Percentiles rank a stretch among this genome's conserved stretches.
These are phyloP conservation scores for Pseudopodoces humilis DNA, from an alignment of 2,113 vertebrate species.

Conservation along the genomic window DNA sequence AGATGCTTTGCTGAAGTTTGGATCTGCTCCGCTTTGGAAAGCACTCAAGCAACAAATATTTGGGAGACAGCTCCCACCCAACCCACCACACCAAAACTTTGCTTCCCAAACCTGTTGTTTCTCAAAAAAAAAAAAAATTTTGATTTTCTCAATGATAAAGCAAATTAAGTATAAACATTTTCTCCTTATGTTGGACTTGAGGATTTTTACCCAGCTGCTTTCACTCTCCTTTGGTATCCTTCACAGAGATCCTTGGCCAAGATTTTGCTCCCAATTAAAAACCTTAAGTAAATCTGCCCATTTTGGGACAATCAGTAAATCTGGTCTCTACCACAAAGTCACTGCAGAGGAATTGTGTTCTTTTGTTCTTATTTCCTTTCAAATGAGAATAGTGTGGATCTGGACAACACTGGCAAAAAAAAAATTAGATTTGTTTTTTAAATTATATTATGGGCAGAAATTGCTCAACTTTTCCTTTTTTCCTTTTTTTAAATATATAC, in stretches of 20 bases:
- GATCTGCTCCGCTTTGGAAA: background rate
- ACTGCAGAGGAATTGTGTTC: rapidly evolving
- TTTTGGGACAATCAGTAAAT: background rate
- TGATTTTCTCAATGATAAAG: background rate
- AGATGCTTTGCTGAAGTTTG: background rate
- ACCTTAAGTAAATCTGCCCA: background rate
- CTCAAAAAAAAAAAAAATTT: background rate
- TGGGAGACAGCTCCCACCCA: background rate
- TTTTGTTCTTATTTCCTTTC: background rate
- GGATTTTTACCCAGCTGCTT: background rate
- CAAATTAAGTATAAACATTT: background rate
- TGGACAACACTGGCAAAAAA: background rate
- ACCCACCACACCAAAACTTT: background rate
- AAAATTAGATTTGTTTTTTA: background rate
- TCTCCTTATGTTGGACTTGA: rapidly evolving
- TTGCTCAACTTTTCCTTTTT: background rate
- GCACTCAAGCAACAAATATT: background rate
- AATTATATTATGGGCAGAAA: background rate
- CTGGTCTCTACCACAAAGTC: background rate
- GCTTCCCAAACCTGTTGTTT: background rate
- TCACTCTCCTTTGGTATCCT: background rate
- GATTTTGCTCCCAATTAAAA: background rate
- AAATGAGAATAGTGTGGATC: background rate
- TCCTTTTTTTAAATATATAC: rapidly evolving
- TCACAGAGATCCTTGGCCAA: background rate